Conservation (phyloP, 2,888 invertebrate species). For the Proisotoma minuta region DNA sequence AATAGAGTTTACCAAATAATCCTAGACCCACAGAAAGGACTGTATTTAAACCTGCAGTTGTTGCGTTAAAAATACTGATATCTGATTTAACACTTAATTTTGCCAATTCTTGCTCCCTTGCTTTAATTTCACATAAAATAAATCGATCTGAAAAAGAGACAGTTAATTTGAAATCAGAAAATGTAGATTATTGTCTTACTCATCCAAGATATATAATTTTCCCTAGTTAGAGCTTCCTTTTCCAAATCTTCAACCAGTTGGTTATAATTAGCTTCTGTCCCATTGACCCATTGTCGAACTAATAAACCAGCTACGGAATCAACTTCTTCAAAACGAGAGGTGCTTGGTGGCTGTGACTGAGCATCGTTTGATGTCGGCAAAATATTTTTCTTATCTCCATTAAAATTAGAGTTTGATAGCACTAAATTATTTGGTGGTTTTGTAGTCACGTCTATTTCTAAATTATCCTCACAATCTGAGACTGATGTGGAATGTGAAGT, state of each 20-base stretch:
- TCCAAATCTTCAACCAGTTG: slow-evolving; percentile 4
- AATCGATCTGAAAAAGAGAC: slow-evolving; percentile 1
- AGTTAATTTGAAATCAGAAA: not conserved
- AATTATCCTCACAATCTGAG: slow-evolving; percentile 1
- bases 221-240: slow-evolving; percentile 20
- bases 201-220: slow-evolving; percentile 29
- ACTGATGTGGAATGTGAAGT: not conserved
- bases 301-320: not conserved
- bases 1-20: not conserved
- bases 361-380: too few relatives aligned
- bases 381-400: too few relatives aligned
- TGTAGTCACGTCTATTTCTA: too few relatives aligned
- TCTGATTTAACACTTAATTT: not conserved
- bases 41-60: not conserved
- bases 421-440: too few relatives aligned
- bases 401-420: too few relatives aligned
- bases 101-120: not conserved
- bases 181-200: slow-evolving; percentile 12
- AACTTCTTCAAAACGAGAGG: not conserved
- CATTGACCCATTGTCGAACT: slow-evolving; percentile 3
- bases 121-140: not conserved
- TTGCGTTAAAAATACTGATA: not conserved
- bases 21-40: not conserved
- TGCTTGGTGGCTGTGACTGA: not conserved
- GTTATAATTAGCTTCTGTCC: not conserved